Evolutionary conservation across 2,113 vertebrate species (phyloP).

Genomic region (Nycticryphes semicollaris): DNA sequence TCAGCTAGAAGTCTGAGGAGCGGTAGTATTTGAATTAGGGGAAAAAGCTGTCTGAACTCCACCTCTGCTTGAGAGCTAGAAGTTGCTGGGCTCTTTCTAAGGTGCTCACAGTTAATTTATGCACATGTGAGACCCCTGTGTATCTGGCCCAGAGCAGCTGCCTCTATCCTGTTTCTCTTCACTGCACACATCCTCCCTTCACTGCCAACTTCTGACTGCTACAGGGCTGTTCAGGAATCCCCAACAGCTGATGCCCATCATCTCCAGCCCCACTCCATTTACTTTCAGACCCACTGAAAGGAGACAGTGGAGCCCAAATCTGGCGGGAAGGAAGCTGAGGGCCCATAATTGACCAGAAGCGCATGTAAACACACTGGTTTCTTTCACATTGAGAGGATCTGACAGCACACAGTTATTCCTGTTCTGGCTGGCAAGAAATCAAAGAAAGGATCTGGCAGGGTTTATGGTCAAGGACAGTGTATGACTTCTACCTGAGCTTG

Average conservation of each 20-base stretch:
- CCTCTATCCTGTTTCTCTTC: neutral
- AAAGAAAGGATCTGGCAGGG: neutral
- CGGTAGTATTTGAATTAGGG: neutral
- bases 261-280: neutral
- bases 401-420: neutral
- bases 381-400: neutral
- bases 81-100: neutral
- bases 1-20: neutral
- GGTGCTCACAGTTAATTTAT: neutral
- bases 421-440: neutral
- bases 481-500: neutral
- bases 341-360: neutral
- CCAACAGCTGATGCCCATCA: fast-evolving
- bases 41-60: neutral
- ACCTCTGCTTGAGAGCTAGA: neutral
- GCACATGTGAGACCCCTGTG: neutral
- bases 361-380: neutral
- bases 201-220: neutral
- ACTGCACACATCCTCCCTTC: too few relatives aligned
- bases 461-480: fast-evolving
- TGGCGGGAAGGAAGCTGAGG: fast-evolving
- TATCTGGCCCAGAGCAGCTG: neutral
- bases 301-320: neutral
- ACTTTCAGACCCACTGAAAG: neutral
- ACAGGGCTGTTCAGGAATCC: neutral